Evolutionary conservation across 2,113 vertebrate species (phyloP).

Genomic region (Chloropsis cyanopogon): DNA sequence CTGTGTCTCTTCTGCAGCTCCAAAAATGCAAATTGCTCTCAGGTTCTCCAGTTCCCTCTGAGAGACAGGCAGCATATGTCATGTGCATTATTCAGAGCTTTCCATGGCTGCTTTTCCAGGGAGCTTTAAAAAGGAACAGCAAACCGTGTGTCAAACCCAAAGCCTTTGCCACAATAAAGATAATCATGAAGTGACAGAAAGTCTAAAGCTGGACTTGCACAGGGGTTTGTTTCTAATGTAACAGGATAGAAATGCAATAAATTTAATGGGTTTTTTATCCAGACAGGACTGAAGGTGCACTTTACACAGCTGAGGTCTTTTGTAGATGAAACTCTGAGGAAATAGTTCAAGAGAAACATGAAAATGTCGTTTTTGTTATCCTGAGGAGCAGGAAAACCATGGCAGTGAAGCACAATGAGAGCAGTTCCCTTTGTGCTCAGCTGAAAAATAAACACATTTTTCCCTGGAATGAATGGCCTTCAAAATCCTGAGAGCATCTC

Average conservation of each 20-base stretch:
- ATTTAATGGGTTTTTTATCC: neutral
- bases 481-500: neutral
- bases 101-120: neutral
- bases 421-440: neutral
- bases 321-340: neutral
- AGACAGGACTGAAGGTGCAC: neutral
- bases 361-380: neutral
- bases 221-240: neutral
- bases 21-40: neutral
- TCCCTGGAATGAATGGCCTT: neutral
- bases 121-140: constrained; percentile 17
- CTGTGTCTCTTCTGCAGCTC: neutral
- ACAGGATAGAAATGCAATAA: neutral
- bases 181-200: neutral
- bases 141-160: neutral
- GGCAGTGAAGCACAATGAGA: neutral
- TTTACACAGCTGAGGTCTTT: neutral
- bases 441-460: neutral
- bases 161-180: neutral
- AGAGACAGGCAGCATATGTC: constrained; percentile 37
- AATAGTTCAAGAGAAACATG: neutral
- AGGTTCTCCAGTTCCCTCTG: neutral
- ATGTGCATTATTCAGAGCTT: constrained; percentile 35
- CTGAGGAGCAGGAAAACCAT: neutral
- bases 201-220: neutral